phyloP scores from a whole-genome alignment of 1,140 invertebrate genomes.

The Littorina saxatilis region DNA sequence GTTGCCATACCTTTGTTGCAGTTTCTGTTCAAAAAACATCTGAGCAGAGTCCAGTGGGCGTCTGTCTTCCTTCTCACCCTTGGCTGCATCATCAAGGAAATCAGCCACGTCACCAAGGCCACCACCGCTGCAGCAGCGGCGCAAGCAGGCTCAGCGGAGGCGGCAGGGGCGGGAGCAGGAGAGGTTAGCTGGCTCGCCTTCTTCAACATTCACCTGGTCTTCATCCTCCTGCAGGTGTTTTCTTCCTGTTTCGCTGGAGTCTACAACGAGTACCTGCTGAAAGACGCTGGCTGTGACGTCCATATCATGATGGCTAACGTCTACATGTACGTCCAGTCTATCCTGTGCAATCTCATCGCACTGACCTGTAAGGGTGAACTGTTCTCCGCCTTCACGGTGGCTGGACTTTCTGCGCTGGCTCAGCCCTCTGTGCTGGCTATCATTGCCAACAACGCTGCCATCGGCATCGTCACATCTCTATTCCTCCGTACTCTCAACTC shows the following conservation, averaged over 20 bases:
- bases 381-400: constrained; percentile 53
- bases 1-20: too few relatives aligned
- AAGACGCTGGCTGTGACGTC: constrained; percentile 85
- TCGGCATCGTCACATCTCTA: constrained; percentile 95
- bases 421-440: constrained; percentile 86
- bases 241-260: constrained; percentile 96
- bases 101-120: constrained; percentile 79
- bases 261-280: constrained; percentile 96
- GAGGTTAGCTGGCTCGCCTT: constrained; percentile 33
- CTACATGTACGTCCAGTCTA: constrained; percentile 97
- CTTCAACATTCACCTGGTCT: constrained; percentile 83
- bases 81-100: constrained; percentile 94
- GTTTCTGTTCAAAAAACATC: constrained; percentile 90
- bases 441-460: constrained; percentile 91
- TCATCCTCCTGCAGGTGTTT: constrained; percentile 88
- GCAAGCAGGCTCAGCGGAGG: neutral
- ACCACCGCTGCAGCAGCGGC: neutral
- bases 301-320: constrained; percentile 96
- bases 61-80: constrained; percentile 90
- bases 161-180: constrained; percentile 1
- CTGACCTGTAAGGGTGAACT: constrained; percentile 78
- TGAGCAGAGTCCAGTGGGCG: constrained; percentile 91
- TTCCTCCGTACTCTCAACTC: constrained; percentile 96
- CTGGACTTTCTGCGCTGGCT: constrained; percentile 78
- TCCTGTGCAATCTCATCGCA: constrained; percentile 88